Evolutionary conservation across 2,113 vertebrate genomes (phyloP).

Genomic region (Geococcyx californianus): DNA sequence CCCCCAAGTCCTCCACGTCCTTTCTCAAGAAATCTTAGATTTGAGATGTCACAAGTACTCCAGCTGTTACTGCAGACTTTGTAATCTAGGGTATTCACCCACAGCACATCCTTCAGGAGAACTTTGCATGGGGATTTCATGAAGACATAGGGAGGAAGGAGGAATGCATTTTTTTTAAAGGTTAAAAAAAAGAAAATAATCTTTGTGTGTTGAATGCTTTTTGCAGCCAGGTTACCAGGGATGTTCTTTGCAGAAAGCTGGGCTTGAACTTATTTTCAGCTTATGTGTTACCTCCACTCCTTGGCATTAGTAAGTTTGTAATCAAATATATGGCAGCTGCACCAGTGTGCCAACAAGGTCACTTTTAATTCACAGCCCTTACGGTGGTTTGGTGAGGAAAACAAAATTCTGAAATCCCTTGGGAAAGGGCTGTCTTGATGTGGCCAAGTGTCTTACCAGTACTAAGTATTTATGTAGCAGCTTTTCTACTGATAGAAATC

Average conservation of each 20-base stretch:
- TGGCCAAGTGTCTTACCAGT: not conserved
- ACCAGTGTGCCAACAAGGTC: slow-evolving; percentile 11
- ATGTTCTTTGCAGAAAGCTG: not conserved
- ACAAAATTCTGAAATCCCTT: slow-evolving; percentile 53
- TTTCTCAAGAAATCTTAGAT: not conserved
- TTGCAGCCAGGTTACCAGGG: not conserved
- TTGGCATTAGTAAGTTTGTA: slow-evolving; percentile 55
- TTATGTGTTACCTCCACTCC: slow-evolving; percentile 20
- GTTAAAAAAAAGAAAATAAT: not conserved
- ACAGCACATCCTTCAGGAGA: not conserved
- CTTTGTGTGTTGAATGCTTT: not conserved
- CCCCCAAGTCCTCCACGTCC: not conserved
- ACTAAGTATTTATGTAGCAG: not conserved
- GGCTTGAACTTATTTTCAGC: not conserved
- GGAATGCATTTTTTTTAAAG: not conserved
- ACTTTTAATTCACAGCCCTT: slow-evolving; percentile 30
- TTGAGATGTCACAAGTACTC: not conserved
- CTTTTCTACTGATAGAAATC: not conserved
- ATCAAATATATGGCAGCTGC: slow-evolving; percentile 42
- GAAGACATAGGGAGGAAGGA: not conserved
- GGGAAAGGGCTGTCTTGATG: slow-evolving; percentile 12
- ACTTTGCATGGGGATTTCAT: not conserved
- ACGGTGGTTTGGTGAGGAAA: slow-evolving; percentile 54
- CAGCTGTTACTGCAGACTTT: not conserved
- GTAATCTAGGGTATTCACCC: not conserved